These are phyloP conservation scores for Hippocampus comes DNA, from an alignment of 2,113 vertebrate species.

Conservation along the genomic window DNA sequence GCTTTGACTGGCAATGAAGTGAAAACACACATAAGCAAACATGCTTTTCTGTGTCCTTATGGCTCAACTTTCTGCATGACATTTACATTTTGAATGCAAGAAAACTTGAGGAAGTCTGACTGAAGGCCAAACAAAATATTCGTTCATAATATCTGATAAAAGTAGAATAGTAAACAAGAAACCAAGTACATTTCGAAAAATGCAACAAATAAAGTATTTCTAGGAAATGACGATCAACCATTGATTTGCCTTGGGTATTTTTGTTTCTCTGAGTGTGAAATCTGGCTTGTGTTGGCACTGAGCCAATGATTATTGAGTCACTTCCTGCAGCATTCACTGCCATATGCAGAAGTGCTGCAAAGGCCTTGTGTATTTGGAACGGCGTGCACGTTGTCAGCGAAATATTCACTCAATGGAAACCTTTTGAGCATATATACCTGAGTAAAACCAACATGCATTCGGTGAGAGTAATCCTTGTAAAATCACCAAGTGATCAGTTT, in stretches of 20 bases:
- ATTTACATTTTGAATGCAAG: neutral
- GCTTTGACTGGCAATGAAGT: neutral
- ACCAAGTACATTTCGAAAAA: neutral
- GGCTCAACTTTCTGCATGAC: neutral
- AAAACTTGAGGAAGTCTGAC: neutral
- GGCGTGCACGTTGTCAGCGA: neutral
- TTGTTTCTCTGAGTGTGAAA: neutral
- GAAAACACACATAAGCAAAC: neutral
- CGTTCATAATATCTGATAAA: neutral
- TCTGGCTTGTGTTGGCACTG: neutral
- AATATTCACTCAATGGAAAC: conserved; percentile 10
- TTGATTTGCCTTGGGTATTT: neutral
- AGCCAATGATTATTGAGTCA: conserved; percentile 10
- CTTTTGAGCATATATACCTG: neutral
- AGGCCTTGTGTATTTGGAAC: neutral
- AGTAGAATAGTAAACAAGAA: neutral
- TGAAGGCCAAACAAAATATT: neutral
- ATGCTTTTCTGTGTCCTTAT: neutral
- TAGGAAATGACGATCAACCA: neutral
- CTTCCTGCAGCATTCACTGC: conserved; percentile 3
- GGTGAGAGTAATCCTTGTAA: neutral
- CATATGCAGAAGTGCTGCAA: conserved; percentile 5
- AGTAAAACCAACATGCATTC: conserved; percentile 5
- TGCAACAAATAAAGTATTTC: neutral
- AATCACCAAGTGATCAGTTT: neutral